phyloP scores from a whole-genome alignment of 2,888 invertebrate species.

The Trissonchulus sp. region DNA sequence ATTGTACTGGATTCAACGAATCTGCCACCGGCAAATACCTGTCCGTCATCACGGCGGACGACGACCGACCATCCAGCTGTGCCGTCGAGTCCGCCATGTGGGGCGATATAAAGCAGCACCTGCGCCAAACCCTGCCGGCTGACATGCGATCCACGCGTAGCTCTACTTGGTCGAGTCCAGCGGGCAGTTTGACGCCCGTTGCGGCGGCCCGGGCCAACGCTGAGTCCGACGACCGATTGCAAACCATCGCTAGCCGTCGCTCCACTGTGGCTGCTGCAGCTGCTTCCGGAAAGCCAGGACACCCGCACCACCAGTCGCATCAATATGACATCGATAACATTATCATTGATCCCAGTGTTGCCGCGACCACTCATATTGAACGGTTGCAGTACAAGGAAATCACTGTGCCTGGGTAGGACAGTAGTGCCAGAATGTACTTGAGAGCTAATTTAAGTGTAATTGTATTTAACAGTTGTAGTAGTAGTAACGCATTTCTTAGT shows the following conservation, averaged over 20 bases:
- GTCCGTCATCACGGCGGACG: no score
- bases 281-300: no score
- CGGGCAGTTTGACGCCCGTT: neutral
- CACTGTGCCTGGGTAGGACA: slow-evolving; percentile 80
- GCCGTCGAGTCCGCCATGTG: neutral
- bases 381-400: slow-evolving; percentile 93
- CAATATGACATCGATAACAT: slow-evolving; percentile 97
- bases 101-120: neutral
- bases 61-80: no score
- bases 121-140: slow-evolving; percentile 15
- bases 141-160: slow-evolving; percentile 51
- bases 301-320: no score
- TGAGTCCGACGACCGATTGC: neutral
- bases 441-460: no score
- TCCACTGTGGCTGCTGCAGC: neutral
- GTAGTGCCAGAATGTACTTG: no score
- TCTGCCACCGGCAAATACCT: no score
- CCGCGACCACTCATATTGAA: slow-evolving; percentile 62
- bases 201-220: neutral
- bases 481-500: no score
- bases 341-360: slow-evolving; percentile 87
- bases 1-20: no score
- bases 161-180: slow-evolving; percentile 21
- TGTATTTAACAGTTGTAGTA: no score
- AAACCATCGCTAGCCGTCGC: neutral